phyloP scores from a whole-genome alignment of 2,888 invertebrate species.

The Scaptomyza reducta region DNA sequence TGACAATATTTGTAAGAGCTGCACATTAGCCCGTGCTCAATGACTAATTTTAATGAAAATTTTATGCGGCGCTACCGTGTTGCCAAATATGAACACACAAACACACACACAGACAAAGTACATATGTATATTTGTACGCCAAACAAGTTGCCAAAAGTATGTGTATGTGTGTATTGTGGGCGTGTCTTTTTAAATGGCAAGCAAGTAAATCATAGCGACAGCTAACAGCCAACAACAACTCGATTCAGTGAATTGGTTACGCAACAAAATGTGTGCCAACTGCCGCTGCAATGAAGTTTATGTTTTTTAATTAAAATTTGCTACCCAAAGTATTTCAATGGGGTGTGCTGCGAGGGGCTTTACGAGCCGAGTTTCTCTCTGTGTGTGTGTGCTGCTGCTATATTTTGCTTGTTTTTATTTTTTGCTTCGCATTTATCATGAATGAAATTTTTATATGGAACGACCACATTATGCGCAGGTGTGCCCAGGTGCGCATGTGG shows the following conservation, averaged over 20 bases:
- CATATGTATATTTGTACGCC: slow-evolving; percentile 26
- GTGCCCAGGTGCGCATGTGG: slow-evolving; percentile 77
- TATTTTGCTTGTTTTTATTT: slow-evolving; percentile 49
- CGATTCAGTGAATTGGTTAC: slow-evolving; percentile 41
- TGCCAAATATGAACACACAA: slow-evolving; percentile 15
- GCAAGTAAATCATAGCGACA: slow-evolving; percentile 57
- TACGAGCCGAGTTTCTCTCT: neutral
- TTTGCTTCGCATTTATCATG: slow-evolving; percentile 59
- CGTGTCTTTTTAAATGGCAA: slow-evolving; percentile 25
- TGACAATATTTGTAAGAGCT: slow-evolving; percentile 41
- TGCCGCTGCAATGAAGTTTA: slow-evolving; percentile 67
- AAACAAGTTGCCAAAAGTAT: slow-evolving; percentile 31
- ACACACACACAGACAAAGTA: neutral
- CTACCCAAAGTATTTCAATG: slow-evolving; percentile 58
- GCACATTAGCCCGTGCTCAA: slow-evolving; percentile 66
- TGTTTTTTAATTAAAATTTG: slow-evolving; percentile 77
- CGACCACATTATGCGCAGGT: slow-evolving; percentile 78
- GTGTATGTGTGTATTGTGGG: slow-evolving; percentile 25
- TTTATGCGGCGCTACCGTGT: slow-evolving; percentile 33
- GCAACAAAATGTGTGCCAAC: slow-evolving; percentile 67
- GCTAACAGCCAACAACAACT: slow-evolving; percentile 26
- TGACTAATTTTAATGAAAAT: slow-evolving; percentile 73
- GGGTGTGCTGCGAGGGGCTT: slow-evolving; percentile 11
- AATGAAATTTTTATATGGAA: slow-evolving; percentile 67
- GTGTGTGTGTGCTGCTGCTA: slow-evolving; percentile 22